Evolutionary conservation across 2,113 vertebrate species (phyloP), one percentile per base, ranked within the genome.

Genomic region (Mormyrus iriodes): DNA sequence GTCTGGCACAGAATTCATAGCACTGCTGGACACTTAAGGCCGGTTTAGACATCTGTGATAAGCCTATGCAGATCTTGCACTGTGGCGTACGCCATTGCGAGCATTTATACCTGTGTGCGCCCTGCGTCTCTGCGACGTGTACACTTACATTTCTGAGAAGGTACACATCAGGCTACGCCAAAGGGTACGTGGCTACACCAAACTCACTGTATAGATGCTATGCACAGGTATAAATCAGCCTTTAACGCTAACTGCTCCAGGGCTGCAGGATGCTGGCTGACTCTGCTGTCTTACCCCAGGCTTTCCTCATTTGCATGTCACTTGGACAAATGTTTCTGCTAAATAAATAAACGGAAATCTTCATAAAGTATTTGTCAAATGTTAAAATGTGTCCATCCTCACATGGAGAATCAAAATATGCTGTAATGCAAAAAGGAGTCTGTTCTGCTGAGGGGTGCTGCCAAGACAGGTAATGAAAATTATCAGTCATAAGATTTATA

Each of bases 151-250:
- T 31, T n/a, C 61, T 65, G n/a, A 9, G 61, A n/a, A 65, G n/a
- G 61, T 65, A 9, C n/a, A 65, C 61, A 31, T 65, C n/a, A 65
- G 61, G 61, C 61, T 31, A 65, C 9, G 1, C 9, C n/a, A 0
- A 0, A 3, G 1, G 58, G 61, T 12, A 27, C 1, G 0, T 3
- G n/a, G 3, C n/a, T 31, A 10, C 13, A n/a, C n/a, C 10, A 3
- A 13, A 69, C 61, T 69, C 31, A 69, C 61, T 69, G 61, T n/a
- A 31, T 31, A 13, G 61, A n/a, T 27, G n/a, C n/a, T 65, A 13
- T n/a, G 27, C 61, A 27, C n/a, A 65, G n/a, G 58, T 65, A 31
- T 4, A 65, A 65, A 12, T 27, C 61, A 65, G 8, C n/a, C n/a
- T 65, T 65, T 65, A 13, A 31, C 27, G 12, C 9, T 12, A 27